A percentile compares a stretch with the other conserved stretches of the same genome.
Evolutionary conservation across 1,140 invertebrate genomes (phyloP).

Genomic region (Trissolcus basalis): DNA sequence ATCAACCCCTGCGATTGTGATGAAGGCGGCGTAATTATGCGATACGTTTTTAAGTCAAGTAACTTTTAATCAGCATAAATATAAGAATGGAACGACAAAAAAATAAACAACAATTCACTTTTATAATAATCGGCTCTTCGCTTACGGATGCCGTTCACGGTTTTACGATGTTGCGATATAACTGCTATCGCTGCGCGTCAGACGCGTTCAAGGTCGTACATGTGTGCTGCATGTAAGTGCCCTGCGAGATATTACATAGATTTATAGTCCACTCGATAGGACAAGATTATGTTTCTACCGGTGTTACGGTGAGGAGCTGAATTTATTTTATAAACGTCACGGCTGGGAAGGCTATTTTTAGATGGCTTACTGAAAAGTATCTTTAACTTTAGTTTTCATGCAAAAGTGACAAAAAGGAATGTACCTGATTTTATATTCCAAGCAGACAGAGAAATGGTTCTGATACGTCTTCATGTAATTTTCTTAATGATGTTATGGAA

Average conservation of each 20-base stretch:
- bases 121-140: slow-evolving; percentile 6
- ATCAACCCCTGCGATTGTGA: slow-evolving; percentile 9
- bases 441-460: too few species aligned
- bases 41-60: slow-evolving; percentile 1
- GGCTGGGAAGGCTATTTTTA: slow-evolving; percentile 15
- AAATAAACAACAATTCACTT: background rate
- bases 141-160: slow-evolving; percentile 39
- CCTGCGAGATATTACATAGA: slow-evolving; percentile 54
- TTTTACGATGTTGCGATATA: slow-evolving; percentile 55
- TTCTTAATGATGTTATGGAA: too few species aligned
- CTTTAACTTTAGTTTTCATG: slow-evolving; percentile 31
- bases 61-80: slow-evolving; percentile 48
- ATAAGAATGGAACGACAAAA: slow-evolving; percentile 23
- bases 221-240: slow-evolving; percentile 47
- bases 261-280: slow-evolving; percentile 57
- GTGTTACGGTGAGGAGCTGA: slow-evolving; percentile 46
- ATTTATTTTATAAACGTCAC: slow-evolving; percentile 36
- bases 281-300: slow-evolving; percentile 58
- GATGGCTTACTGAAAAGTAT: slow-evolving; percentile 18
- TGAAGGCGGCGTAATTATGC: slow-evolving; percentile 21
- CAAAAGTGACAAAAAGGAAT: slow-evolving; percentile 19
- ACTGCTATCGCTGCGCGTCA: slow-evolving; percentile 37
- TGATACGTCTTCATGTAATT: too few species aligned
- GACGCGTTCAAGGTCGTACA: slow-evolving; percentile 44
- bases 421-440: too few species aligned